A percentile compares a stretch with the other conserved stretches of the same genome.
Conservation (phyloP, 2,113 vertebrate genomes). For the Lepus europaeus region DNA sequence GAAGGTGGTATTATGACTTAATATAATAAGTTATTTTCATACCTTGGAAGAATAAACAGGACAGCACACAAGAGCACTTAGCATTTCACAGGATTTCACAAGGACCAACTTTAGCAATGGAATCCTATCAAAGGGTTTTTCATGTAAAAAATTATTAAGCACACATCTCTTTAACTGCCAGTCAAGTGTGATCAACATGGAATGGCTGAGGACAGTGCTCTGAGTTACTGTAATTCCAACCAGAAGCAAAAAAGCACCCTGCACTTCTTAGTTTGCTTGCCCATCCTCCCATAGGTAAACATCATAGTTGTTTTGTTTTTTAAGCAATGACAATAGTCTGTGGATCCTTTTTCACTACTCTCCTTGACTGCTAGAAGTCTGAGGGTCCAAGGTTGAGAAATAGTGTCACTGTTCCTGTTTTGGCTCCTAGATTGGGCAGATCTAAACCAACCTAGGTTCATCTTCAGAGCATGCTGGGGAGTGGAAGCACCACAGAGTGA, state of each 20-base stretch:
- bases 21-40: neutral
- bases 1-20: slow-evolving; percentile 10
- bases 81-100: slow-evolving; percentile 48
- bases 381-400: neutral
- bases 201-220: neutral
- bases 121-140: neutral
- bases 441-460: neutral
- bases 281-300: neutral
- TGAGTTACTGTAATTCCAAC: neutral
- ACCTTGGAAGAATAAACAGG: slow-evolving; percentile 9
- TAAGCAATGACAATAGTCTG: neutral
- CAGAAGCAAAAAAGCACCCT: neutral
- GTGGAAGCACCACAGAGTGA: neutral
- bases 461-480: neutral
- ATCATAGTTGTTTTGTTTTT: neutral
- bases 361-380: neutral
- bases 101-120: slow-evolving; percentile 33
- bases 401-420: neutral
- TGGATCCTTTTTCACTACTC: neutral
- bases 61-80: neutral
- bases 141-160: slow-evolving; percentile 29
- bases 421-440: neutral
- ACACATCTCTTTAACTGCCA: neutral
- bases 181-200: slow-evolving; percentile 5
- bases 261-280: neutral